Percentiles rank a stretch among this genome's conserved stretches.
Conservation (phyloP, 2,113 vertebrate species). For the Saimiri boliviensis region DNA sequence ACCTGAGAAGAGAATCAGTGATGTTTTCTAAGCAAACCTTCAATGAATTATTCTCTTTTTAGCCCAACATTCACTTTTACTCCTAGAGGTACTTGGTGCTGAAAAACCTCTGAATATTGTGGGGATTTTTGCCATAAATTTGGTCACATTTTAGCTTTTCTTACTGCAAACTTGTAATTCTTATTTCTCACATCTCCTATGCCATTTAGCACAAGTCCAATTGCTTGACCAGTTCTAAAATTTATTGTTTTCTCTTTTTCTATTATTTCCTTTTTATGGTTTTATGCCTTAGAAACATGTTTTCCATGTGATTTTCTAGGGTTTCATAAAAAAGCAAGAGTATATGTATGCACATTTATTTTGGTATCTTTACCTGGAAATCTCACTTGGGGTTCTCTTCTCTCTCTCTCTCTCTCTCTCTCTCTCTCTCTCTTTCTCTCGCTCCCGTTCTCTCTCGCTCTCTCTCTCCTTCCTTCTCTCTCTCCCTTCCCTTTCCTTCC, state of each 20-base stretch:
- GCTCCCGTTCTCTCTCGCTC: too few species aligned
- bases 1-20: not conserved
- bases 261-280: not conserved
- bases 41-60: not conserved
- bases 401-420: too few species aligned
- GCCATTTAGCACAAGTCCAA: not conserved
- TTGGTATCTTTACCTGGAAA: not conserved
- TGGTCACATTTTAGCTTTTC: not conserved
- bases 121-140: not conserved
- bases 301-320: not conserved
- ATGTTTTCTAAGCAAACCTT: not conserved
- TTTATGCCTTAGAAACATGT: not conserved
- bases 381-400: not conserved
- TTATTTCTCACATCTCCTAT: not conserved
- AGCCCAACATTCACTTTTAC: not conserved
- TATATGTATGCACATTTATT: not conserved
- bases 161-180: not conserved
- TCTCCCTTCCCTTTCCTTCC: too few species aligned
- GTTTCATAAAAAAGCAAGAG: not conserved
- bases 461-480: too few species aligned
- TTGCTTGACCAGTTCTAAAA: not conserved
- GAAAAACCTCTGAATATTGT: not conserved
- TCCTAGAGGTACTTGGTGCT: not conserved
- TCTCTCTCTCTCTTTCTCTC: fast-evolving
- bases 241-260: not conserved